Conservation (phyloP, 2,888 invertebrate genomes). For the Gerris lacustris region DNA sequence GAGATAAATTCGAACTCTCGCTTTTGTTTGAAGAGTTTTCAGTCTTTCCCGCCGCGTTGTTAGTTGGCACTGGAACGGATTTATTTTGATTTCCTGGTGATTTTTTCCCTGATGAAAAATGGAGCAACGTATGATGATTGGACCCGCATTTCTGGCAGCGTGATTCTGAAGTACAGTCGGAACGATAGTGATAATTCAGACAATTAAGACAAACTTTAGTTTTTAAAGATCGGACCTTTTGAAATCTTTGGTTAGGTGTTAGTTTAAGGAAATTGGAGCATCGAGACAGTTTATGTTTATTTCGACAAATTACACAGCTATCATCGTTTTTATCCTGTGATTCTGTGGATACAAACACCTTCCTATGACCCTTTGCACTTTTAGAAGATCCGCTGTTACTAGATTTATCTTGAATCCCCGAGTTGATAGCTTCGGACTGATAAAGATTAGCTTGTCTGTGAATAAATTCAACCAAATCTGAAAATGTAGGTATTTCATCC, state of each 20-base stretch:
- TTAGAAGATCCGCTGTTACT: background rate
- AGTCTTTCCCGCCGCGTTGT: background rate
- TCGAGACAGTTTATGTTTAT: background rate
- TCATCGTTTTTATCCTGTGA: background rate
- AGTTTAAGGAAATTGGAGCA: background rate
- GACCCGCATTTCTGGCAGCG: background rate
- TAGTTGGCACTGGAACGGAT: background rate
- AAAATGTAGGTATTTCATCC: background rate
- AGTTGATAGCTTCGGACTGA: background rate
- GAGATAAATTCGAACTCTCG: background rate
- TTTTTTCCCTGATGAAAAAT: background rate
- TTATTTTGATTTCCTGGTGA: background rate
- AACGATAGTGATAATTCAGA: background rate
- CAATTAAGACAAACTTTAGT: conserved; percentile 3
- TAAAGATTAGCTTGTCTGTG: background rate
- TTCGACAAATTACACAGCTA: background rate
- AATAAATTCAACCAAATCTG: background rate
- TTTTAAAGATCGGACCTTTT: background rate
- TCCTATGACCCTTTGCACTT: background rate
- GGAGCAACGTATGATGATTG: conserved; percentile 6
- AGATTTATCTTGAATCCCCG: background rate
- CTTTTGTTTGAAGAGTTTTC: background rate
- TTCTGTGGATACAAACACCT: background rate
- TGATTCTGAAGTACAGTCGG: background rate
- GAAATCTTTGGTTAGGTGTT: background rate